A percentile compares a stretch with the other conserved stretches of the same genome.
Evolutionary conservation across 2,113 vertebrate genomes (phyloP).

Genomic region (Ptyas mucosa): DNA sequence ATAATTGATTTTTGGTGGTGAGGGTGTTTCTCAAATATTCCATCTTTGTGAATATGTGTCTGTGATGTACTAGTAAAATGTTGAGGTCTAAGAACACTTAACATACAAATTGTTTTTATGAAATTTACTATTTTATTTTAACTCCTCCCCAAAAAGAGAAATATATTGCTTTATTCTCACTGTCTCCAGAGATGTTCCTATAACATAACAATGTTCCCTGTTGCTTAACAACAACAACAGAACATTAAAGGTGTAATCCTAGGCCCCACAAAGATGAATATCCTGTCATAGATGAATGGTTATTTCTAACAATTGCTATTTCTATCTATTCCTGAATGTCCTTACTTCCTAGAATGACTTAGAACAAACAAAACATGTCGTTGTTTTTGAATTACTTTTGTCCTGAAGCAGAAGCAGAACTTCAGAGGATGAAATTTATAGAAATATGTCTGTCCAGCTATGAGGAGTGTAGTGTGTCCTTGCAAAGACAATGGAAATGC

Average conservation of each 20-base stretch:
- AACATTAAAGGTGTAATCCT: not conserved
- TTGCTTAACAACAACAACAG: not conserved
- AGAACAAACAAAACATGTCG: not conserved
- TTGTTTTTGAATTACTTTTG: not conserved
- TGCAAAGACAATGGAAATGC: not conserved
- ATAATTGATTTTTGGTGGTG: constrained; percentile 40
- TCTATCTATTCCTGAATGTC: not conserved
- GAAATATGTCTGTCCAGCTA: not conserved
- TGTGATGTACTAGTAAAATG: not conserved
- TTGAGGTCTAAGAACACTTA: not conserved
- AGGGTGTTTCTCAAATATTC: not conserved
- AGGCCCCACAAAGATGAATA: not conserved
- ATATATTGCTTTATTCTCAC: not conserved
- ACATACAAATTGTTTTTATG: not conserved
- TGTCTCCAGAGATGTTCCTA: not conserved
- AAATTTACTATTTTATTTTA: not conserved
- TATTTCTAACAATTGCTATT: not conserved
- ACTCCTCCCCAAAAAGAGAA: not conserved
- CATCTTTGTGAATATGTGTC: not conserved
- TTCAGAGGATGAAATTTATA: not conserved
- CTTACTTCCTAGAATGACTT: not conserved
- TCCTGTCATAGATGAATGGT: not conserved
- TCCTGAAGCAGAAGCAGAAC: not conserved
- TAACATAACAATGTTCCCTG: not conserved
- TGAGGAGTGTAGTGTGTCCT: not conserved